Conservation (phyloP, 2,113 vertebrate genomes). For the Perca schrenkii region DNA sequence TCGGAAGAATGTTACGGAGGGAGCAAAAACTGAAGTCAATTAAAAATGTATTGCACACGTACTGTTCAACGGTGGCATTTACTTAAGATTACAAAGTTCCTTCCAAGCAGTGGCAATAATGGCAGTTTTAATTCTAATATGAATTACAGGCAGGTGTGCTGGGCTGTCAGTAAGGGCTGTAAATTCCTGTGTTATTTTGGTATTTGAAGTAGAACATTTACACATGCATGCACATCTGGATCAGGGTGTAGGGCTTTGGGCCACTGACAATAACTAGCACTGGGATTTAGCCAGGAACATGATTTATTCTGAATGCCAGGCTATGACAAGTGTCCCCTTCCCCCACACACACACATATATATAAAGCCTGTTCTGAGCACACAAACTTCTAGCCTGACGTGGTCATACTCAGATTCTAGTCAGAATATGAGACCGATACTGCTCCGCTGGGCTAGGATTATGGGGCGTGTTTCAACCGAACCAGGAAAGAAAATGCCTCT, state of each 20-base stretch:
- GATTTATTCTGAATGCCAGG: conserved; percentile 26
- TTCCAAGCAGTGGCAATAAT: background rate
- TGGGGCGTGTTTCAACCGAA: too few species aligned
- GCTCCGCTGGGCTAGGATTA: too few species aligned
- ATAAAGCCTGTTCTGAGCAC: background rate
- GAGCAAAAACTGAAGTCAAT: conserved; percentile 14
- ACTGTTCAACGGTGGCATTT: conserved; percentile 14
- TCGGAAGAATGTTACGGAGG: background rate
- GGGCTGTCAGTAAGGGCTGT: conserved; percentile 1
- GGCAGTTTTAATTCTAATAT: conserved; percentile 23
- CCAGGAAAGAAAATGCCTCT: too few species aligned
- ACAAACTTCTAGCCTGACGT: background rate
- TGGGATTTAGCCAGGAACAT: conserved; percentile 22
- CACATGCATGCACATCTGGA: conserved; percentile 51
- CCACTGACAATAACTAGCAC: conserved; percentile 33
- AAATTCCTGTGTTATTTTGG: conserved; percentile 39
- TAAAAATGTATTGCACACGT: background rate
- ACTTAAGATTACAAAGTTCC: conserved; percentile 10
- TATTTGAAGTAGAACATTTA: conserved; percentile 47
- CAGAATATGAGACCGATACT: too few species aligned
- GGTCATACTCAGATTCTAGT: too few species aligned
- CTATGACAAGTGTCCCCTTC: background rate
- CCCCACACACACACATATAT: background rate
- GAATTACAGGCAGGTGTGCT: conserved; percentile 10
- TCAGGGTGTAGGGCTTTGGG: conserved; percentile 28